These are phyloP conservation scores for Metopolophium dirhodum DNA, from an alignment of 1,140 invertebrate genomes.

Conservation along the genomic window DNA sequence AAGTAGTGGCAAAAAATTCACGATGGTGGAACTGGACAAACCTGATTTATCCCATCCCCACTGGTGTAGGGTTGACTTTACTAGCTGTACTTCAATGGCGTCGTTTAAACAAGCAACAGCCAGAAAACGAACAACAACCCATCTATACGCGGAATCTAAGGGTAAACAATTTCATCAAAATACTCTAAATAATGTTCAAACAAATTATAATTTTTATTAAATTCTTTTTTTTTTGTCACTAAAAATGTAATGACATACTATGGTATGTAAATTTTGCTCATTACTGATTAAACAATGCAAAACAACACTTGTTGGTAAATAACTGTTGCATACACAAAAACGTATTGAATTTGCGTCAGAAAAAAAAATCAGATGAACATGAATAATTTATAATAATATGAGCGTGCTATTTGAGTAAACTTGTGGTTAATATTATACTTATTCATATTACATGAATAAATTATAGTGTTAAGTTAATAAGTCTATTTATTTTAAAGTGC, in stretches of 20 bases:
- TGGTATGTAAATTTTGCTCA: not conserved
- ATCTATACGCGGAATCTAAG: constrained; percentile 48
- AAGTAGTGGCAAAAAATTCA: constrained; percentile 37
- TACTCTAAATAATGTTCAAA: not conserved
- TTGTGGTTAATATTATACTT: not conserved
- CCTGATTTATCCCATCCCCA: constrained; percentile 60
- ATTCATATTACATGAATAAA: not conserved
- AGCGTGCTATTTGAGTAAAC: not conserved
- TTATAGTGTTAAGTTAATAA: not conserved
- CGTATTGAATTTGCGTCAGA: not conserved
- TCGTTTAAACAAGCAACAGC: constrained; percentile 58
- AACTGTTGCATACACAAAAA: not conserved
- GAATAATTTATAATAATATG: not conserved
- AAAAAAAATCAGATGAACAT: not conserved
- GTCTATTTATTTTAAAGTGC: not conserved
- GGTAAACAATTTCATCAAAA: constrained; percentile 38
- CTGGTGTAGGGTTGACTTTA: constrained; percentile 60
- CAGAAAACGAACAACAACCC: constrained; percentile 49
- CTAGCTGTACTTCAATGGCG: constrained; percentile 60
- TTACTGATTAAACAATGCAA: constrained; percentile 58
- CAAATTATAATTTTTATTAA: not conserved
- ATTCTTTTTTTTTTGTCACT: not conserved
- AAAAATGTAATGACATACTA: not conserved
- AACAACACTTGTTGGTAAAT: constrained; percentile 42
- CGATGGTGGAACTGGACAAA: constrained; percentile 59